phyloP scores from a whole-genome alignment of 2,888 invertebrate genomes.

The Aphodius granarius region DNA sequence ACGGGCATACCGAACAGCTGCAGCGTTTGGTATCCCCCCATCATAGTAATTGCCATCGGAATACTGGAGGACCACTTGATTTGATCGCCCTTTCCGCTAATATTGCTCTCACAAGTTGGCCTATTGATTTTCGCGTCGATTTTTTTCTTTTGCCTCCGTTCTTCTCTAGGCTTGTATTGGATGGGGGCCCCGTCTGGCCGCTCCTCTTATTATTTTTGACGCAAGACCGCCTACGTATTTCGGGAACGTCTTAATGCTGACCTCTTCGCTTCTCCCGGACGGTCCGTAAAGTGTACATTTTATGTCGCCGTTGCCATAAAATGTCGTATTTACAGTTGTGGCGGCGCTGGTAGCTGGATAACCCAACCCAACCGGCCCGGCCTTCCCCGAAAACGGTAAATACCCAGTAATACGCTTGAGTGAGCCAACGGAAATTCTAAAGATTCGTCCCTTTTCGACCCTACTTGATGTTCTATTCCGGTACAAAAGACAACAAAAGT shows the following conservation, averaged over 20 bases:
- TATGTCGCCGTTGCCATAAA: not conserved
- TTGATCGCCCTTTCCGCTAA: not conserved
- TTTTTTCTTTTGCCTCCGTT: not conserved
- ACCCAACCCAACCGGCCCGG: not conserved
- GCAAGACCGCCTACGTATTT: not conserved
- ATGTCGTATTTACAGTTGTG: not conserved
- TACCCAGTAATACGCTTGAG: not conserved
- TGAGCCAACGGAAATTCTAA: not conserved
- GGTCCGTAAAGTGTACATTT: not conserved
- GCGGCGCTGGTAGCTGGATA: not conserved
- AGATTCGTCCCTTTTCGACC: too few species aligned
- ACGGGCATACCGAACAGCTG: not conserved
- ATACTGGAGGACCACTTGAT: not conserved
- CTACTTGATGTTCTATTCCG: too few species aligned
- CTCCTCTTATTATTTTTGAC: not conserved
- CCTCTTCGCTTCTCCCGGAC: not conserved
- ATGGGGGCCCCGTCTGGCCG: not conserved
- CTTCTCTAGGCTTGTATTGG: not conserved
- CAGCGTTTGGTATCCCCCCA: not conserved
- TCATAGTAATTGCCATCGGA: not conserved
- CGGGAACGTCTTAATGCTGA: not conserved
- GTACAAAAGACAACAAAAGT: too few species aligned
- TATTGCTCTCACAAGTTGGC: not conserved
- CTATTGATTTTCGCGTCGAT: not conserved
- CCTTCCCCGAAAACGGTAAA: not conserved